Evolutionary conservation across 2,888 invertebrate species (phyloP).

Genomic region (Drepana falcataria): DNA sequence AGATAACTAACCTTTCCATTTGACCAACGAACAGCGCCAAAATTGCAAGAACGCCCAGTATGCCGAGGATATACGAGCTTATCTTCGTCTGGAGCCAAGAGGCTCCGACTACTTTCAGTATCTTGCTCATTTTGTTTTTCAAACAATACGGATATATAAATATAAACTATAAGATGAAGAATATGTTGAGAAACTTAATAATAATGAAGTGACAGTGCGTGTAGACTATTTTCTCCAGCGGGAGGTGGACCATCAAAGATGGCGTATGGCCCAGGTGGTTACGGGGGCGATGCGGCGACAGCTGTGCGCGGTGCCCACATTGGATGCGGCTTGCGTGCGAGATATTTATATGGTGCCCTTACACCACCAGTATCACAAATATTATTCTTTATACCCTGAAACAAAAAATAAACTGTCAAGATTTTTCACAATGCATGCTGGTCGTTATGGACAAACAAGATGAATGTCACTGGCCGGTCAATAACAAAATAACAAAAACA

Average conservation of each 20-base stretch:
- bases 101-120: conserved; percentile 88
- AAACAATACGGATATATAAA: conserved; percentile 21
- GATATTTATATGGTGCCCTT: conserved; percentile 37
- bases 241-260: conserved; percentile 69
- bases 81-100: conserved; percentile 87
- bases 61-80: conserved; percentile 83
- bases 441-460: too few relatives aligned
- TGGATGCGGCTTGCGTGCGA: conserved; percentile 37
- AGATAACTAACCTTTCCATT: conserved; percentile 78
- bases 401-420: conserved; percentile 36
- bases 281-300: conserved; percentile 48
- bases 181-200: conserved; percentile 75
- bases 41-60: conserved; percentile 83
- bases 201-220: conserved; percentile 77
- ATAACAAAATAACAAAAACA: too few relatives aligned
- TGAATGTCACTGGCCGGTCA: too few relatives aligned
- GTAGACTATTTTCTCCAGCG: conserved; percentile 65
- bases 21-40: conserved; percentile 84
- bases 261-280: conserved; percentile 40
- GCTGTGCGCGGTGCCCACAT: conserved; percentile 52
- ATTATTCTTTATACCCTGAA: conserved; percentile 61
- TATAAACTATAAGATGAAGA: conserved; percentile 68
- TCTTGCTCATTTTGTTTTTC: conserved; percentile 67
- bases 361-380: conserved; percentile 45
- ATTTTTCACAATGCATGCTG: too few relatives aligned